Conservation (phyloP, 2,113 vertebrate genomes). For the Stegostoma tigrinum region DNA sequence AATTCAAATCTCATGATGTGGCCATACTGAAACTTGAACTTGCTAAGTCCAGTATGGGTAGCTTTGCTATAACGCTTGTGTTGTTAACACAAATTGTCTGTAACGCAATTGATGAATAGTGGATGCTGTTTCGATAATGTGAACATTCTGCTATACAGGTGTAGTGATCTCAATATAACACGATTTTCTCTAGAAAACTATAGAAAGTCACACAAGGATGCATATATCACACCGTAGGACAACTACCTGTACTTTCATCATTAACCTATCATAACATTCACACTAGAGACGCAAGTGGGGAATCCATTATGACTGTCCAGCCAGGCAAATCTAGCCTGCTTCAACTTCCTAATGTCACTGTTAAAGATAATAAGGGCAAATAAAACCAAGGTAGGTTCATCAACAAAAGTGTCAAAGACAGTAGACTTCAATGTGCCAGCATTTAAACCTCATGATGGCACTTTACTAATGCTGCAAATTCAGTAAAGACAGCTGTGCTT, state of each 20-base stretch:
- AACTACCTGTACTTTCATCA: not conserved
- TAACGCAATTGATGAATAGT: no score
- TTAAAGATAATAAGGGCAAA: not conserved
- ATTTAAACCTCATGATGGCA: not conserved
- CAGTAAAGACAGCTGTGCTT: not conserved
- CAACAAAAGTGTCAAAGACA: not conserved
- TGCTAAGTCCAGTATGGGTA: not conserved
- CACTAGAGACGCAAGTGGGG: not conserved
- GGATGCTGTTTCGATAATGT: no score
- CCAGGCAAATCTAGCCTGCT: not conserved
- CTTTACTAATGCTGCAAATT: not conserved
- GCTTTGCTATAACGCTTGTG: no score
- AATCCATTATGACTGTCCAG: not conserved
- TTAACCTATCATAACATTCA: not conserved
- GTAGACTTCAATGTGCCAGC: not conserved
- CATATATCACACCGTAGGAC: no score
- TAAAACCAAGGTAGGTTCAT: not conserved
- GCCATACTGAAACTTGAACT: not conserved
- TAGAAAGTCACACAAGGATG: no score
- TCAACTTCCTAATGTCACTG: not conserved
- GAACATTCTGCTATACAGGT: no score
- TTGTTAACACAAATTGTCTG: no score
- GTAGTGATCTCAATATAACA: no score
- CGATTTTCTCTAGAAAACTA: no score
- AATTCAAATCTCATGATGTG: not conserved